Evolutionary conservation across 2,888 invertebrate genomes (phyloP), one percentile per base, ranked within the genome.

Genomic region (Torymus tubicola): DNA sequence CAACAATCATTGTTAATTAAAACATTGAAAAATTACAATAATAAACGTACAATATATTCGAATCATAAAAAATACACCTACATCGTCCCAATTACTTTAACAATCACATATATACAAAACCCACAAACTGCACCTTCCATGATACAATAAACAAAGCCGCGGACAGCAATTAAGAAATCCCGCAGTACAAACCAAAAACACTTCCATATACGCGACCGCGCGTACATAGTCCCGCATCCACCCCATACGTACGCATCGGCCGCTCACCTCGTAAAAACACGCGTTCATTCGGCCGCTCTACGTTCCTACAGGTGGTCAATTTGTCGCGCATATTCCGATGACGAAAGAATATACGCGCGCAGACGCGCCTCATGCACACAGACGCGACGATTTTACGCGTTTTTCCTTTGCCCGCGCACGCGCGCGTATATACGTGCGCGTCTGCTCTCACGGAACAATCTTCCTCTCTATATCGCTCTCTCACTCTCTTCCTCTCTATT

Each of bases 401-500:
- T 78, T 64, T 78, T 65, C 77, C 64, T 42, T 71, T 55, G 70
- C 61, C 50, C 42, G 8, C 4, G 31, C 4, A 4, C 31, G 8
- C 31, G 31, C 31, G 31, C 3, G 8, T 3, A 8, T 31, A n/a
- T 21, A 21, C 21, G 42, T 8, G 42, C 42, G 42, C 42, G 0
- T 42, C 42, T 42, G 42, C 42, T 42, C 16, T 50, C 53, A 52
- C 31, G 58, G 31, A 53, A 53, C 63, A 58, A 42, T 80, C 74
- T 81, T 68, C 72, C 68, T 73, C 74, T 58, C 58, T 21, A 21
- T 21, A 21, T 21, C 21, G 21, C 2, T 53, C 24, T n/a, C 31
- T 61, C 70, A 78, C 81, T 72, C 78, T 21, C 78, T 74, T 63
- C 71, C 53, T 72, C 65, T 83, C 86, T 89, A 89, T 89, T 89